A percentile compares a stretch with the other conserved stretches of the same genome.
Evolutionary conservation across 2,888 invertebrate species (phyloP).

Genomic region (Chrysopilus asiliformis): DNA sequence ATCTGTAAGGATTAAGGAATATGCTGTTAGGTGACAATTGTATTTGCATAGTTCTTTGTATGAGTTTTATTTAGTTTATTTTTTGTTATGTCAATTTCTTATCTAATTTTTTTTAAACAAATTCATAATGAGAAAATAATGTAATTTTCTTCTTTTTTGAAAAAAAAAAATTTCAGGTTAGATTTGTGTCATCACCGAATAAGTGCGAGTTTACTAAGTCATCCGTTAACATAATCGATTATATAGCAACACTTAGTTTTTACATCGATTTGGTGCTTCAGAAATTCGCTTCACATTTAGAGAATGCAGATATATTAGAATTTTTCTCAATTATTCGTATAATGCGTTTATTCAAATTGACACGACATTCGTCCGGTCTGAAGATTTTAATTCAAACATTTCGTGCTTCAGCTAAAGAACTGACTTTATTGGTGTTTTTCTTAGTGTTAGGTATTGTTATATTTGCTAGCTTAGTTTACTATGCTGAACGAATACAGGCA

Average conservation of each 20-base stretch:
- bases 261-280: constrained; percentile 88
- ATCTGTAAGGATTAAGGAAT: too few relatives aligned
- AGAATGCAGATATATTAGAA: constrained; percentile 91
- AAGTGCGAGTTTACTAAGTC: constrained; percentile 90
- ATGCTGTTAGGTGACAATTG: too few relatives aligned
- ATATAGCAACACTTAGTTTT: constrained; percentile 96
- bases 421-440: constrained; percentile 93
- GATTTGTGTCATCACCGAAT: constrained; percentile 87
- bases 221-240: constrained; percentile 98
- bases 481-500: constrained; percentile 91
- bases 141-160: not conserved
- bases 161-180: constrained; percentile 37
- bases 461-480: constrained; percentile 95
- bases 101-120: not conserved
- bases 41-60: too few relatives aligned
- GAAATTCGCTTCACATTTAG: constrained; percentile 78
- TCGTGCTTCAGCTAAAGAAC: constrained; percentile 92
- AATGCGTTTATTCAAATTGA: constrained; percentile 93
- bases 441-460: constrained; percentile 95
- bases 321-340: constrained; percentile 97
- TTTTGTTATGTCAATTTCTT: too few relatives aligned
- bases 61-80: too few relatives aligned
- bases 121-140: not conserved
- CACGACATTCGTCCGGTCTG: constrained; percentile 91
- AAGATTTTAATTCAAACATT: constrained; percentile 98